phyloP scores from a whole-genome alignment of 2,888 invertebrate genomes.

The Petrolisthes cinctipes region DNA sequence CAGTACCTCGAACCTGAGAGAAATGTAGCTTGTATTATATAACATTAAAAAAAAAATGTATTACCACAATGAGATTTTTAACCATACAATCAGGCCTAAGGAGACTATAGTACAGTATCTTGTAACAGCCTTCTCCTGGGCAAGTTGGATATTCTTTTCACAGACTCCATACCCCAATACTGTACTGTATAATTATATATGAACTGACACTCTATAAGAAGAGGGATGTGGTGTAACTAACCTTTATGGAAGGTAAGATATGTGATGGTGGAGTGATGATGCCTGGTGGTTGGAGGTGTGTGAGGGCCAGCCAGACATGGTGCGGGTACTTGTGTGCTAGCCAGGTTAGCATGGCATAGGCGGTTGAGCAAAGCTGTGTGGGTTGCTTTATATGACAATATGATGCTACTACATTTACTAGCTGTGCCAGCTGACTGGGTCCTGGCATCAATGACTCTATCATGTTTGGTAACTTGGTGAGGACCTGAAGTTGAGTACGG shows the following conservation, averaged over 20 bases:
- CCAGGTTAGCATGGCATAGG: not conserved
- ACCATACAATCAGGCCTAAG: too few relatives aligned
- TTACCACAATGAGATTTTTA: not conserved
- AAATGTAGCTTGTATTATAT: not conserved
- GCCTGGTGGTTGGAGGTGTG: constrained; percentile 4
- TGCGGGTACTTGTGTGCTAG: constrained; percentile 13
- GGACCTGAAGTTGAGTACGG: constrained; percentile 10
- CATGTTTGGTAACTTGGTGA: constrained; percentile 6
- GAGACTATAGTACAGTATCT: not conserved
- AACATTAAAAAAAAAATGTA: not conserved
- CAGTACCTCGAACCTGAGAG: not conserved
- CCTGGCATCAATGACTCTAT: not conserved
- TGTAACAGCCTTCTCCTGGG: not conserved
- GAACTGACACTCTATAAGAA: not conserved
- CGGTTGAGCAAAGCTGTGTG: not conserved
- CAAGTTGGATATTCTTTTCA: not conserved
- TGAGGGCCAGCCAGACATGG: constrained; percentile 40
- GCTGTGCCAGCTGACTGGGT: not conserved
- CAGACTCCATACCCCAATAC: not conserved
- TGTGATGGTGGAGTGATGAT: constrained; percentile 33
- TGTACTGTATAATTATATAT: not conserved
- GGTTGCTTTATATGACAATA: constrained; percentile 38
- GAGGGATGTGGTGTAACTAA: not conserved
- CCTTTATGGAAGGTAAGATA: constrained; percentile 30
- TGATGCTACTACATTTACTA: constrained; percentile 5